These are phyloP conservation scores for Tupaia chinensis DNA, from an alignment of 2,113 vertebrate genomes.

Conservation along the genomic window DNA sequence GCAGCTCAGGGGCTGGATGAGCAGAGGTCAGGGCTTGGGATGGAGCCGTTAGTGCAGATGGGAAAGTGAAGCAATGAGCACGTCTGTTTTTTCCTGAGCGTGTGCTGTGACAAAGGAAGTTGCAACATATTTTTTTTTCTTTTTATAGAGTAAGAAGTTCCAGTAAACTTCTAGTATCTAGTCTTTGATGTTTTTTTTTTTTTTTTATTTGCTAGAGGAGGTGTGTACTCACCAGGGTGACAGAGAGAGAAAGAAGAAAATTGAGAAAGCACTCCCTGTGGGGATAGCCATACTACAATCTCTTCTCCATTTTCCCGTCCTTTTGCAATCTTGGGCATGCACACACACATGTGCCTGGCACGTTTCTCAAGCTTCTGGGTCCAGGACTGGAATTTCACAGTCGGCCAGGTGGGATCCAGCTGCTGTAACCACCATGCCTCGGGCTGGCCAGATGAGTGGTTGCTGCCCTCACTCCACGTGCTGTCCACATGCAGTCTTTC, in stretches of 20 bases:
- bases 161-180: constrained; percentile 38
- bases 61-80: constrained; percentile 71
- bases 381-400: no score
- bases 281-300: no score
- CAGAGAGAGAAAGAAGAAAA: no score
- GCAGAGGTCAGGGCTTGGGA: neutral
- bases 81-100: constrained; percentile 31
- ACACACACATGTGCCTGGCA: no score
- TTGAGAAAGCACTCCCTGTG: no score
- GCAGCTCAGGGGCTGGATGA: neutral
- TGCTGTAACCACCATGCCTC: no score
- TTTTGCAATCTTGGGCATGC: no score
- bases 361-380: no score
- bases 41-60: neutral
- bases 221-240: no score
- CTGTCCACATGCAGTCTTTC: neutral
- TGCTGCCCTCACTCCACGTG: rapidly evolving
- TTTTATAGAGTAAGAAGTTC: constrained; percentile 68
- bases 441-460: neutral
- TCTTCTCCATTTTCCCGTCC: no score
- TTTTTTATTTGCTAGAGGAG: no score
- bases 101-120: constrained; percentile 64
- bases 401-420: no score
- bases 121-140: constrained; percentile 34
- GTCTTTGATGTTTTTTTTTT: neutral